Evolutionary conservation across 2,888 invertebrate species (phyloP), one percentile per base, ranked within the genome.

Genomic region (Patella pellucida): DNA sequence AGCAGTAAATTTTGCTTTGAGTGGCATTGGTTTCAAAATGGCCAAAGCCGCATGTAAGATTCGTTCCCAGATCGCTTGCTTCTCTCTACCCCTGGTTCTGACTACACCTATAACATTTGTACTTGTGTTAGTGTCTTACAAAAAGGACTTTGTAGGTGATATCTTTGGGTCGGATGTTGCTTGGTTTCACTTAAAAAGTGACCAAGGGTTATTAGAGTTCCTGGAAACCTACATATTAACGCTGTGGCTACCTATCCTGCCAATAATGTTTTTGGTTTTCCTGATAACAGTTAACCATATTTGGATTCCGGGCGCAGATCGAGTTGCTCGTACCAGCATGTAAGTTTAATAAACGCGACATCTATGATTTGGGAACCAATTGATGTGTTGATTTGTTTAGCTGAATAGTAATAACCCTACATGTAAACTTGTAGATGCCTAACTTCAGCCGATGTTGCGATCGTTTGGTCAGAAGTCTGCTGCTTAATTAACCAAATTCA

Each of bases 201-300:
- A 95, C 95, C 87, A 96, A 97, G 89, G 92, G 3, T 75, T 81
- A 50, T 50, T 74, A 1, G 52, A 62, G 11, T 76, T 79, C 19
- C 75, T 83, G 51, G 27, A 27, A 12, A 68, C 68, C 12, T 73
- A 77, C 27, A 67, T 72, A 11, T 51, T n/a, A 12, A 72, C 77
- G 2, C 78, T 78, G n/a, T 85, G 84, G 82, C 71, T 83, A 9
- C 80, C 81, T 0, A 62, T 83, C 7, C 83, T 84, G 11, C 12
- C 84, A 3, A 69, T 77, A 3, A 85, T 81, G 50, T 81, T 82
- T 52, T 56, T 83, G 0, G 83, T 85, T 5, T 72, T 86, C 5
- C 69, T 86, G 19, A 74, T 85, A 68, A 79, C 86, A 2, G 84
- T 84, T 16, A 83, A 82, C 31, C 85, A 87, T 51, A 76, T 86